A percentile compares a stretch with the other conserved stretches of the same genome.
These are phyloP conservation scores for Andrena bicolor DNA, from an alignment of 2,888 invertebrate genomes.

Conservation along the genomic window DNA sequence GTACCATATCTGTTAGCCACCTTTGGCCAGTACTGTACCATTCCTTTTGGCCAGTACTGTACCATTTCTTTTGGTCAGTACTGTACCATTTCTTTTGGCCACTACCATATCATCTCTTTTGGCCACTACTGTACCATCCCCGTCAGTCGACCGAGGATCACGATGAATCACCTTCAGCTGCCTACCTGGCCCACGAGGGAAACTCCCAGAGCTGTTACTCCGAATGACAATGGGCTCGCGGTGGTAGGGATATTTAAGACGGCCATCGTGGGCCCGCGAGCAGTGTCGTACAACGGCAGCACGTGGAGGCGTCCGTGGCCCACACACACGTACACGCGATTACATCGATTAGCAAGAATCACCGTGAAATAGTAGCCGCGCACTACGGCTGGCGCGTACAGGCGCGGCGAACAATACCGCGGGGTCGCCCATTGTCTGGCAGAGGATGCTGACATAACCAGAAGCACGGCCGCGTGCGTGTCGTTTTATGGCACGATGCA, in stretches of 20 bases:
- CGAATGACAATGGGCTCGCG: not conserved
- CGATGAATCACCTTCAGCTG: too few species aligned
- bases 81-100: too few species aligned
- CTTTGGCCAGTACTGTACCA: too few species aligned
- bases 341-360: conserved; percentile 80
- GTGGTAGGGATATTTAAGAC: not conserved
- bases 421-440: conserved; percentile 82
- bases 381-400: conserved; percentile 64
- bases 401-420: conserved; percentile 79
- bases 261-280: conserved; percentile 10
- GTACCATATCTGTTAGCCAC: too few species aligned
- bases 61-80: too few species aligned
- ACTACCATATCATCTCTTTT: too few species aligned
- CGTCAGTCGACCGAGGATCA: too few species aligned
- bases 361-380: conserved; percentile 77
- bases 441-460: conserved; percentile 84
- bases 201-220: not conserved
- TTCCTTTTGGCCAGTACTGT: too few species aligned
- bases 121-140: too few species aligned
- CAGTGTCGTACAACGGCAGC: conserved; percentile 27
- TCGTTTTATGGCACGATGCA: conserved; percentile 55
- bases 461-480: conserved; percentile 75
- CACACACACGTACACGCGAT: conserved; percentile 63
- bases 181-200: too few species aligned
- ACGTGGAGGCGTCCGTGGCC: conserved; percentile 38